Evolutionary conservation across 2,888 invertebrate genomes (phyloP).

Genomic region (Pseudococcus jackbeardsleyi): DNA sequence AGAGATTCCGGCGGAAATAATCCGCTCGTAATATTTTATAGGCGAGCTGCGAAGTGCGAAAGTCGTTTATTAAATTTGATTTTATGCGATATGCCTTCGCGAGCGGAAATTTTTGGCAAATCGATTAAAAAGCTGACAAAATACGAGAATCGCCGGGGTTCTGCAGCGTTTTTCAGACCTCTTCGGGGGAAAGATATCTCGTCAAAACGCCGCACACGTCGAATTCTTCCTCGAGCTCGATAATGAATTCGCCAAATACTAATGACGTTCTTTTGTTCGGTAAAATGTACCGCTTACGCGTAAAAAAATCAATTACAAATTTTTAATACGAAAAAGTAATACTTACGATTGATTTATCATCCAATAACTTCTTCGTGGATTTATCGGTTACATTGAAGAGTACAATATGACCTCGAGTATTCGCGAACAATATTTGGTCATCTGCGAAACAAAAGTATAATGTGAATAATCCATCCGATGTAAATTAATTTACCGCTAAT

Average conservation of each 20-base stretch:
- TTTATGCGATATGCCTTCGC: not conserved
- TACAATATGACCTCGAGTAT: conserved; percentile 74
- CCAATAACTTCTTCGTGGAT: conserved; percentile 71
- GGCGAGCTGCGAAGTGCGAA: not conserved
- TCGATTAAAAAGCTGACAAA: conserved; percentile 43
- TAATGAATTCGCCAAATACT: conserved; percentile 49
- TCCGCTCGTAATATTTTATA: conserved; percentile 16
- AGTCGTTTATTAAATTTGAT: conserved; percentile 34
- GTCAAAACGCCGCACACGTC: conserved; percentile 34
- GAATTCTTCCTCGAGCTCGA: conserved; percentile 7
- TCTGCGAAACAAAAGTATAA: conserved; percentile 71
- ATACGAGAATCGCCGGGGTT: not conserved
- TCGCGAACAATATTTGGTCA: conserved; percentile 77
- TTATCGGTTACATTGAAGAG: conserved; percentile 73
- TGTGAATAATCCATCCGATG: not conserved
- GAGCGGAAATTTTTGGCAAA: not conserved
- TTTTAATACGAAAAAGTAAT: conserved; percentile 9
- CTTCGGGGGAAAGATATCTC: not conserved
- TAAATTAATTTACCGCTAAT: conserved; percentile 29
- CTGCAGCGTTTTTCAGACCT: not conserved
- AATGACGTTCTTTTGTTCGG: conserved; percentile 29
- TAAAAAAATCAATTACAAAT: conserved; percentile 15
- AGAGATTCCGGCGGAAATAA: not conserved
- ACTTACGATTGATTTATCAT: conserved; percentile 72
- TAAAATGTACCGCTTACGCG: conserved; percentile 37